Evolutionary conservation across 2,797 vertebrate species (phyloP), one percentile per base, ranked within the genome.

Genomic region (Sternotherus odoratus): DNA sequence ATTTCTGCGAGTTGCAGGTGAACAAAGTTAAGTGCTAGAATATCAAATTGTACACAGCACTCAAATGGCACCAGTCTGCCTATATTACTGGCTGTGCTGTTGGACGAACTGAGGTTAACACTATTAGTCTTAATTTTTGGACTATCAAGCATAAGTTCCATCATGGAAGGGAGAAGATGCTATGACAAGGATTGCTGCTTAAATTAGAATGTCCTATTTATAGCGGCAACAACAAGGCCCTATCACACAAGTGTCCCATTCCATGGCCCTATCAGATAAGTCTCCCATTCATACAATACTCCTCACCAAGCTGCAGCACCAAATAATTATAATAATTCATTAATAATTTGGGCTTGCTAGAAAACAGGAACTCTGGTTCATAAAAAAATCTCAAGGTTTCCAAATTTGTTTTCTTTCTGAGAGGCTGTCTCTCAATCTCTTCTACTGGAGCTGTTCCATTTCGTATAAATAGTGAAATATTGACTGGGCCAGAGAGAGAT

Each of bases 211-310:
- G 93, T 95, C 96, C 96, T 79, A 89, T 87, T 90, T 92, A 91
- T 21, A 94, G 97, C 96, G 92, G 96, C 95, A 85, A 87, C 91
- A 48, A 87, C 85, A 96, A 97, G 94, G 95, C 80, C 94, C 97
- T 97, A 96, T 94, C 91, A 97, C 93, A 95, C 95, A 23, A 21
- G 43, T 81, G 60, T n/a, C 79, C 96, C 95, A 87, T 79, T 91
- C 97, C 48, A 49, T 15, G 94, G 95, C 80, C 94, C 97, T 97
- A 96, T 94, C 91, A 97, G 94, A 95, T 95, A 23, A 21, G 43
- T 82, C 56, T n/a, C 79, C 96, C 95, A 87, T 79, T 91, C 97
- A 95, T 88, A 95, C 81, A 82, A 23, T 1, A 77, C 88, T 95
- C 94, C 95, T 96, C 28, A 2, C 60, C 94, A 74, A 95, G 94